Evolutionary conservation across 2,797 vertebrate species (phyloP), one percentile per base, ranked within the genome.

Genomic region (Spondyliosoma cantharus): DNA sequence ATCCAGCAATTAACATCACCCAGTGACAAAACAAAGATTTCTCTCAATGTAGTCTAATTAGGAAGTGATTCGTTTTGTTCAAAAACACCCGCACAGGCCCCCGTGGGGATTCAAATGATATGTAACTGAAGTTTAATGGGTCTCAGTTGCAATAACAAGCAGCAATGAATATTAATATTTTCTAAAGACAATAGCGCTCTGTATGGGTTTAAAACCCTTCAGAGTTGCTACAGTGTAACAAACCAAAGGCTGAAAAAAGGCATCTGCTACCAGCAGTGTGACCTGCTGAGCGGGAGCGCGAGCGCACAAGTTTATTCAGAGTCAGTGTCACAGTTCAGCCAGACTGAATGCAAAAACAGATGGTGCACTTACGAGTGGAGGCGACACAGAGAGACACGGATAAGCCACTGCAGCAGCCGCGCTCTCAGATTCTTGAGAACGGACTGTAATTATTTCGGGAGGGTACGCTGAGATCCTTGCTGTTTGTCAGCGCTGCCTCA

Each of bases 101-200:
- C 84, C 71, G 68, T 64, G 80, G 86, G 83, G 79, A 83, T 83
- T 79, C 71, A 76, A 88, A 82, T 87, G 80, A 91, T 76, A 86
- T 85, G 83, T 92, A 92, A 91, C 81, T 90, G 83, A 88, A 83
- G 88, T 92, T 91, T 91, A 92, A 92, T 91, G 85, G 81, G 72
- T 85, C 87, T 89, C 67, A 8, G 77, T 87, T 78, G 86, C 74
- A 90, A 88, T 84, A 89, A 89, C 69, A 83, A 89, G 78, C 71
- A 71, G 69, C 84, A 62, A 81, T 85, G 80, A 90, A 87, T 87
- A 88, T 90, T 85, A 83, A 89, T 91, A 87, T 83, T 81, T 89
- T 65, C 69, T 78, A 78, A 77, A 86, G 75, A 88, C 79, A 87
- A 72, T 45, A 56, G 66, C 15, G 2, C 46, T 53, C 71, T 62